Percentiles rank a stretch among this genome's conserved stretches.
These are phyloP conservation scores for Pogonocichla stellata DNA, from an alignment of 2,113 vertebrate genomes.

Conservation along the genomic window DNA sequence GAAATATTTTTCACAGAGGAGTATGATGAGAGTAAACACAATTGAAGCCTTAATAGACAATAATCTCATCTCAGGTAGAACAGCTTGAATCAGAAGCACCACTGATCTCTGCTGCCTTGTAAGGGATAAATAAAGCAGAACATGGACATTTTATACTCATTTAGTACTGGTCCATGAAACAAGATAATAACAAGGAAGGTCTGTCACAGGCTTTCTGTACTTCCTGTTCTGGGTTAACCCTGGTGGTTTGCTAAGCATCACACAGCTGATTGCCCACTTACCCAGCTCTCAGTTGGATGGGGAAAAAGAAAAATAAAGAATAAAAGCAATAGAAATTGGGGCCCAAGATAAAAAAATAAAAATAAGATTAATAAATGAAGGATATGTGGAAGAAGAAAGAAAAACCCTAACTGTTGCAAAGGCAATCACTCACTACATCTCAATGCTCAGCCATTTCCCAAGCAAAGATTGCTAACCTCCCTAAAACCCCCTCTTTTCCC, in stretches of 20 bases:
- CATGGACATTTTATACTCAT: background rate
- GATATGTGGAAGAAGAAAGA: background rate
- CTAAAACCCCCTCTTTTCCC: background rate
- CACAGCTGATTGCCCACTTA: background rate
- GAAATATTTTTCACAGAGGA: background rate
- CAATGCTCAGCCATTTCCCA: background rate
- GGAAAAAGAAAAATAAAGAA: background rate
- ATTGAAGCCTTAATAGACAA: background rate
- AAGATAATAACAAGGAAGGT: background rate
- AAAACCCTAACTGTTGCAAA: rapidly evolving
- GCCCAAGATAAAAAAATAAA: background rate
- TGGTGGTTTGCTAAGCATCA: background rate
- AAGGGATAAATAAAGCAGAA: background rate
- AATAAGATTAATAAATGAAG: background rate
- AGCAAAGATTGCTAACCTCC: background rate
- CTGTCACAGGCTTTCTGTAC: background rate
- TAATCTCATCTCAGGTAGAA: background rate
- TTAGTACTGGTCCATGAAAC: background rate
- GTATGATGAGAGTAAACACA: background rate
- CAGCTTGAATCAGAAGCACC: background rate
- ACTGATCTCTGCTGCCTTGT: background rate
- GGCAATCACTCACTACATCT: background rate
- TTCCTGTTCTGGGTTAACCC: background rate
- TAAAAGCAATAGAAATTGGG: background rate
- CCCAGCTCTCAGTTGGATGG: background rate